Conservation (phyloP, 2,797 vertebrate genomes). For the Pogonophryne albipinna region DNA sequence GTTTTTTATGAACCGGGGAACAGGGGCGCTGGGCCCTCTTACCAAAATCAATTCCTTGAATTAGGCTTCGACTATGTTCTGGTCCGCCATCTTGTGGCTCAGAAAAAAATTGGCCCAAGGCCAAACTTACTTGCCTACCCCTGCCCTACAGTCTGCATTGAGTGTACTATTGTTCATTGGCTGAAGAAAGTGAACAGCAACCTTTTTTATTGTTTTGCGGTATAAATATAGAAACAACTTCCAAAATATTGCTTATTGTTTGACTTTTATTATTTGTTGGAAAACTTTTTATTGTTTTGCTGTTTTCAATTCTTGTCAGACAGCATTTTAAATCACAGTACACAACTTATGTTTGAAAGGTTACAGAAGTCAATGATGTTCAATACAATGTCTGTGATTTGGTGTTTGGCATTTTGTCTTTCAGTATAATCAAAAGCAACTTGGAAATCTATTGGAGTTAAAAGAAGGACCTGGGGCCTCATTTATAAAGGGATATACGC, state of each 20-base stretch:
- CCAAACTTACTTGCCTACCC: too few species aligned
- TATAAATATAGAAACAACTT: not conserved
- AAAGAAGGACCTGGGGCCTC: slow-evolving; percentile 6
- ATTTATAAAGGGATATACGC: too few species aligned
- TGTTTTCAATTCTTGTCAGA: not conserved
- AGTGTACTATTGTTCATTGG: not conserved
- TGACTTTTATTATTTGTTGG: not conserved
- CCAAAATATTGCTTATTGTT: not conserved
- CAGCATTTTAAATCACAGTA: slow-evolving; percentile 20
- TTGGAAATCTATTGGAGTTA: not conserved
- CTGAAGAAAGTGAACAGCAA: not conserved
- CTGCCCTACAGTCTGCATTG: too few species aligned
- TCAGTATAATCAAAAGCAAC: not conserved
- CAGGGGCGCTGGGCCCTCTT: too few species aligned
- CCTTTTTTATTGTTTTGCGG: not conserved
- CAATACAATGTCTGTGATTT: slow-evolving; percentile 3
- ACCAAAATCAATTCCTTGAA: too few species aligned
- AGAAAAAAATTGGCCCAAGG: too few species aligned
- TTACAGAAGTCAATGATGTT: slow-evolving; percentile 3
- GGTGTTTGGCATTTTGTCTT: slow-evolving; percentile 24
- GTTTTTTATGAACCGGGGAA: too few species aligned
- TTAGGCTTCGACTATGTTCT: too few species aligned
- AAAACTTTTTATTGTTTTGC: not conserved
- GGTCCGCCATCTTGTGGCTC: too few species aligned
- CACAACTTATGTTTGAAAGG: slow-evolving; percentile 12